These are phyloP conservation scores for Atlantisia rogersi DNA, from an alignment of 2,113 vertebrate species.

Conservation along the genomic window DNA sequence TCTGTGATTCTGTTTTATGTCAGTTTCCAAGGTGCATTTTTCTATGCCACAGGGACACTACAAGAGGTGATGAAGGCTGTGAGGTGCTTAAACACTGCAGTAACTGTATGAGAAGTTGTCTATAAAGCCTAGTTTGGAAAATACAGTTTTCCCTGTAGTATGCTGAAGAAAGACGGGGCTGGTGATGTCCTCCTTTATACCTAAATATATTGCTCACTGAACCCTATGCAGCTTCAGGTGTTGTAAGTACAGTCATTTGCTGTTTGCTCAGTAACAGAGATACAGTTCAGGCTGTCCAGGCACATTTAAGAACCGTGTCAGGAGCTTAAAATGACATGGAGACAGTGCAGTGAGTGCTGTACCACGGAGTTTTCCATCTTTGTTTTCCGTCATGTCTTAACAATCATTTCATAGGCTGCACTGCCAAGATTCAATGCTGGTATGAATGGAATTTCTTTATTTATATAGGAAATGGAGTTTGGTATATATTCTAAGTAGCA, in stretches of 20 bases:
- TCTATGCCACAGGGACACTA: not conserved
- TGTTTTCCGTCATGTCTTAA: conserved; percentile 2
- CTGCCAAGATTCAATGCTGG: not conserved
- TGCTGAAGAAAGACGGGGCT: not conserved
- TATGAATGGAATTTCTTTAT: not conserved
- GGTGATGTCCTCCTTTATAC: not conserved
- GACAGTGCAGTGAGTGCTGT: not conserved
- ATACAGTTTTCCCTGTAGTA: not conserved
- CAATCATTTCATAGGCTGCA: not conserved
- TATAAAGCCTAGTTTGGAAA: not conserved
- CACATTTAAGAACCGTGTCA: not conserved
- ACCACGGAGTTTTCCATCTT: not conserved
- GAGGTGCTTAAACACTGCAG: not conserved
- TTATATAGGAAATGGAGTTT: not conserved
- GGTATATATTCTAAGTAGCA: not conserved
- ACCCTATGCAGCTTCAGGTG: not conserved
- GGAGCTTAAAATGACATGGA: not conserved
- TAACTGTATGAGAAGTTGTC: not conserved
- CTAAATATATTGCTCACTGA: not conserved
- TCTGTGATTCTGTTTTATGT: not conserved
- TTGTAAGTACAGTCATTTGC: not conserved
- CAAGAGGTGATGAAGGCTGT: not conserved
- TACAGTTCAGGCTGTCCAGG: not conserved
- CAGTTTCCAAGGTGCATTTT: not conserved
- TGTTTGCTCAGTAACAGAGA: not conserved